Base-by-base conservation (phyloP, 1,140 invertebrate species). In the Drosophila mauritiana region DNA sequence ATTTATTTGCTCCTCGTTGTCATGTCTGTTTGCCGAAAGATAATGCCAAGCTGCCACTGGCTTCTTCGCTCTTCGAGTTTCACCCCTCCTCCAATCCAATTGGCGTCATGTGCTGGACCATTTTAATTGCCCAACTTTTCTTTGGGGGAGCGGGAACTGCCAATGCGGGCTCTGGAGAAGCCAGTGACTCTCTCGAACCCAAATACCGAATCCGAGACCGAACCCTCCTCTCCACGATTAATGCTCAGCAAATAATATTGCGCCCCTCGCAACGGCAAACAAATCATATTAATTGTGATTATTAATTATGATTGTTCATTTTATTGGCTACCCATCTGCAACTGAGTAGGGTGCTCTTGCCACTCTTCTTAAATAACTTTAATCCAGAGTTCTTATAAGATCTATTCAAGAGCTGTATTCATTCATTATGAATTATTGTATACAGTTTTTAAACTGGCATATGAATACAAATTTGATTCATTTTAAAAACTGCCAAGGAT, bases 21-120 rank as follows among this genome's bases (percentile, higher is more conserved):
- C 86, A 90, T 85, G 86, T 86, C 86, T 90, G 88, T 90, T 90
- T 90, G 86, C 73, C 56, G 59, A 78, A 59, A 86, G 88, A 90
- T 90, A 90, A 90, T 86, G 82, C 61, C 70, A 56, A 53, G 69
- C 78, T 62, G 64, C 65, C 57, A 42, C 34, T 40, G 46, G 15
- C 20, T 36, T 31, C 77, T 68, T 62, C 37, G 17, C 39, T 39
- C 8, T 15, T 36, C 40, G 12, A 15, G 5, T 5, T 10, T 15
- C 27, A 17, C 17, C 34, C 17, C 6, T 20, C 13, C n/a, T 20
- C 15, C n/a, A 34, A 39, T 27, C 36, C 73, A 43, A 69, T 80
- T 65, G 80, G 77, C 72, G 61, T 76, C 79, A 83, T 84, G 75
- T 83, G 76, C 80, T 77, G 68, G 48, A 46, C 69, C 72, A 61